Evolutionary conservation across 2,888 invertebrate genomes (phyloP).

Genomic region (Stenolophus ochropezus): DNA sequence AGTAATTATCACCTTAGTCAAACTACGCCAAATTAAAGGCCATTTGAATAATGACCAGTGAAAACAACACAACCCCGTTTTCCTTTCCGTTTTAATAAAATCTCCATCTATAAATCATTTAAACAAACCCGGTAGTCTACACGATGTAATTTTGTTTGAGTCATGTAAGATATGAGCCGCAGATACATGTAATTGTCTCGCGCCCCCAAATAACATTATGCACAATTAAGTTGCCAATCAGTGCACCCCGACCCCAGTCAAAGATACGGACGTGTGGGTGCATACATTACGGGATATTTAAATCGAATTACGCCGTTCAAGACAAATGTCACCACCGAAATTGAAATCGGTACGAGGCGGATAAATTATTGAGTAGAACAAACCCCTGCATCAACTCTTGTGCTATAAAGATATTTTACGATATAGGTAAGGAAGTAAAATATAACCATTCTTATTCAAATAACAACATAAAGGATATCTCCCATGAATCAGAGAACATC

Average conservation of each 20-base stretch:
- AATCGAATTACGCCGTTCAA: conserved; percentile 11
- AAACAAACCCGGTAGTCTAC: background rate
- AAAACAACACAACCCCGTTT: background rate
- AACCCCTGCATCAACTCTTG: too few species aligned
- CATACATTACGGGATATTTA: conserved; percentile 39
- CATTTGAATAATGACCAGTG: background rate
- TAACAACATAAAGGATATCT: too few species aligned
- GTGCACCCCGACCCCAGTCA: background rate
- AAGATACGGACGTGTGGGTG: conserved; percentile 24
- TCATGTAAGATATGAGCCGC: conserved; percentile 1
- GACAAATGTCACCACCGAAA: conserved; percentile 26
- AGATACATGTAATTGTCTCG: conserved; percentile 28
- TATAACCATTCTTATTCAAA: too few species aligned
- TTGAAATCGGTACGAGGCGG: background rate
- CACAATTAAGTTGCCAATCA: conserved; percentile 40
- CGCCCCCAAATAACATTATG: conserved; percentile 5
- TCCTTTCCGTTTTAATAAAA: background rate
- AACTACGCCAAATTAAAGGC: background rate
- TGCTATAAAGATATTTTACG: too few species aligned
- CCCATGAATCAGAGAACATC: too few species aligned
- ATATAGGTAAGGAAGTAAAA: too few species aligned
- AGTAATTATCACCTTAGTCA: background rate
- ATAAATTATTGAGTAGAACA: conserved; percentile 8
- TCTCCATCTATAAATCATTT: background rate
- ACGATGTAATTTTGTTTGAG: conserved; percentile 16